These are phyloP conservation scores for Pachypsylla venusta DNA, from an alignment of 1,140 invertebrate species.

Conservation along the genomic window DNA sequence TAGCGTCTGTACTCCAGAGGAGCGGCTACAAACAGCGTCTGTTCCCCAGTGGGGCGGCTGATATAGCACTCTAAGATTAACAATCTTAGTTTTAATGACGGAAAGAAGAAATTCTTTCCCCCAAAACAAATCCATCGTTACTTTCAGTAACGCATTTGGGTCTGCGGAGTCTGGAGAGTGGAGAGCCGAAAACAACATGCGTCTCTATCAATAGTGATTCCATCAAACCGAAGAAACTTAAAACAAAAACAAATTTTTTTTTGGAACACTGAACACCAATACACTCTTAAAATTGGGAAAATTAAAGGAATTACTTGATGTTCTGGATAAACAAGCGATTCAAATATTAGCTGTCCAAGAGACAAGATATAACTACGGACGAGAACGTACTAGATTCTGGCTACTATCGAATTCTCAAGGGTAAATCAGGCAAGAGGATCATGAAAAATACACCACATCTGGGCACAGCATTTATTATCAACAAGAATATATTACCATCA, in stretches of 20 bases:
- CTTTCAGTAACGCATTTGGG: neutral
- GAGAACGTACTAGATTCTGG: neutral
- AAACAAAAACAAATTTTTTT: neutral
- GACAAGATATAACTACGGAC: neutral
- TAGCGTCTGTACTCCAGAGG: too few species aligned
- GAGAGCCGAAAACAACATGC: neutral
- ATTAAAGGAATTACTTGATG: neutral
- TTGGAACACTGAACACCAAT: neutral
- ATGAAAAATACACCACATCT: neutral
- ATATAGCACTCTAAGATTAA: neutral
- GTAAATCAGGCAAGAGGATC: neutral
- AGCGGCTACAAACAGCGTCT: conserved; percentile 2
- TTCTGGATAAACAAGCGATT: neutral
- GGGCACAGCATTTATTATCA: neutral
- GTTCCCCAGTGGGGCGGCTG: conserved; percentile 6
- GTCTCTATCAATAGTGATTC: neutral
- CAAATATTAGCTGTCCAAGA: neutral
- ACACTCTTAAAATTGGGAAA: neutral
- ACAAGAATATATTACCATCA: too few species aligned
- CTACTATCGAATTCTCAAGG: neutral
- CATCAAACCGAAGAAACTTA: too few species aligned
- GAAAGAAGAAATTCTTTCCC: neutral
- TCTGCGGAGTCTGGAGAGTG: neutral
- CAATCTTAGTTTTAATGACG: neutral
- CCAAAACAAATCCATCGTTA: neutral